Base-by-base conservation (phyloP, 2,797 vertebrate genomes). In the Neomorphus geoffroyi region DNA sequence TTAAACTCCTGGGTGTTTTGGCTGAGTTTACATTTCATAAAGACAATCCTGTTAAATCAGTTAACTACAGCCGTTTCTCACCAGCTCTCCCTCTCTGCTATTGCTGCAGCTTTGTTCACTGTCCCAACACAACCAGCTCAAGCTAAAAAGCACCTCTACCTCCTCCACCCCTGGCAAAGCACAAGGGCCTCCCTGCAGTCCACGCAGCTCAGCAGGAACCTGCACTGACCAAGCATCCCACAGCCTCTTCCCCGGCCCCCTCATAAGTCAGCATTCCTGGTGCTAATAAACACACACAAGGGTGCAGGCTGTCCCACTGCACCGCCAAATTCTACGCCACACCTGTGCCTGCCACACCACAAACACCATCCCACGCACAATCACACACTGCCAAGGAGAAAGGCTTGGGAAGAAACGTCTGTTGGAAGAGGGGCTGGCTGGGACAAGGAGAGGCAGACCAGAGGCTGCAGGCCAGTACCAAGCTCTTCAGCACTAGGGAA, bases 291-390 rank as follows among this genome's bases (percentile, higher is more conserved):
- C 1, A 5, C 2, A 1, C 11, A 16, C 4, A 46, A 26, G 28
- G 35, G 51, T 7, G 8, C 33, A n/a, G 15, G 5, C 17, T 35
- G 19, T 12, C 18, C 39, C 56, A 3, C 10, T 3, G 45, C 48
- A 6, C 35, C 62, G 48, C 28, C 17, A 2, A 7, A 27, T 7
- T 41, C 67, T 6, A 4, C 1, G 11, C 22, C 61, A 12, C 9
- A 5, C 11, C 2, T 0, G 22, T 30, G 16, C 51, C 71, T 19
- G 19, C 13, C 54, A 13, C 21, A 30, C 39, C 46, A 30, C 60
- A 62, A 18, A 13, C 32, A 58, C 2, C 0, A 10, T 2, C 30
- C 33, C 17, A 6, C 18, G 32, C 1, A 0, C 43, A 10, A 14
- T 41, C 35, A 18, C 61, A 10, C 14, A 0, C 39, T 22, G 46